Evolutionary conservation across 2,113 vertebrate genomes (phyloP), one percentile per base, ranked within the genome.

Genomic region (Gobius niger): DNA sequence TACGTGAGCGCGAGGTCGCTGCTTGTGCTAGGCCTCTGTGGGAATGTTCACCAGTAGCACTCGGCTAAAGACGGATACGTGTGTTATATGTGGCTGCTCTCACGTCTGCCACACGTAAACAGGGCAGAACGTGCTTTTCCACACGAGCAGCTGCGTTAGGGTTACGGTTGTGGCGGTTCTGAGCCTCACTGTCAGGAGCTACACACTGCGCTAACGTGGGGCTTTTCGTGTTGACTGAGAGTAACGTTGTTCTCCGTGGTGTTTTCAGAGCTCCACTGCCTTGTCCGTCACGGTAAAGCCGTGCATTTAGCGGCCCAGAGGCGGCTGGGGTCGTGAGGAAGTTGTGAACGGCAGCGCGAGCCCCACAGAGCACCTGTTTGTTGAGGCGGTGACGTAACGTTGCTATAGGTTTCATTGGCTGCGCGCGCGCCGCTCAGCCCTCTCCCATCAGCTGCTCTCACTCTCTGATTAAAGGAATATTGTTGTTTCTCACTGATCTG

Each of bases 1-100:
- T 78, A 85, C 74, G 72, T 76, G 75, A 86, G 88, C 82, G 87
- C 82, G 82, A 90, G 82, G 68, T 77, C 88, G 89, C 72, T 74
- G 90, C 84, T 87, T 82, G 51, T 70, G 78, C 70, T 63, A 86
- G 90, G 91, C 88, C 91, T 13, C 19, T 51, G 72, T 80, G 63
- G 49, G 67, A 62, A 75, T 47, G 24, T 76, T 47, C 61, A 66
- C 19, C 2, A 14, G 46, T 34, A 51, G 60, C 15, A 16, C 41
- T 6, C n/a, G n/a, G 67, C 73, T 74, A 61, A 53, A 53, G 14
- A 16, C 67, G 54, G 50, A 75, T 50, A 47, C 72, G 56, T 51
- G 44, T 42, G 52, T 44, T 54, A 24, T 11, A 24, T 42, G 34
- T 0, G 11, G 8, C 12, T 4, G 24, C 19, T 9, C 60, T 59